A percentile compares a stretch with the other conserved stretches of the same genome.
phyloP scores from a whole-genome alignment of 2,888 invertebrate genomes.

The Limnephilus rhombicus region DNA sequence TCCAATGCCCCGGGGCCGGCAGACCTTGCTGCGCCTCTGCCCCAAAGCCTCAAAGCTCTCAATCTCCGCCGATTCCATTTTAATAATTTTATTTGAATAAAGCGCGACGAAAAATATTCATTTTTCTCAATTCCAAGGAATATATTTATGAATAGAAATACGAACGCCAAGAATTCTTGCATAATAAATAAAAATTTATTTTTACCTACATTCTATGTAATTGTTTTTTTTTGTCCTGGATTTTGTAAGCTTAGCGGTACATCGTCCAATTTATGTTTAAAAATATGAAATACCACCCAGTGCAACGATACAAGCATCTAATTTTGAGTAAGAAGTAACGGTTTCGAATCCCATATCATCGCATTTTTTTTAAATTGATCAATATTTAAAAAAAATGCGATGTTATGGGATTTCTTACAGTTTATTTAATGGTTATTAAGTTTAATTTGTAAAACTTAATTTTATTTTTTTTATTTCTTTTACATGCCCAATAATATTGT shows the following conservation, averaged over 20 bases:
- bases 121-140: neutral
- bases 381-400: too few species aligned
- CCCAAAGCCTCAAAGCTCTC: neutral
- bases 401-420: too few species aligned
- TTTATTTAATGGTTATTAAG: too few species aligned
- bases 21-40: neutral
- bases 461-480: too few species aligned
- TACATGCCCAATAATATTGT: too few species aligned
- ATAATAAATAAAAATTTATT: neutral
- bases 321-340: too few species aligned
- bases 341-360: too few species aligned
- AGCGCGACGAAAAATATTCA: neutral
- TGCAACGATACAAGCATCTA: too few species aligned
- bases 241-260: neutral
- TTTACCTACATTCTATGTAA: neutral
- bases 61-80: neutral
- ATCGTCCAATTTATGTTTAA: neutral
- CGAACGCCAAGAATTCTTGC: neutral
- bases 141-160: neutral
- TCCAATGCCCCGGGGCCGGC: neutral
- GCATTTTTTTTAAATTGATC: too few species aligned
- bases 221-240: neutral
- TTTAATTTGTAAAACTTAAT: too few species aligned
- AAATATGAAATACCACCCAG: neutral
- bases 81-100: slow-evolving; percentile 1